Evolutionary conservation across 1,140 invertebrate species (phyloP).

Genomic region (Pollicipes pollicipes): DNA sequence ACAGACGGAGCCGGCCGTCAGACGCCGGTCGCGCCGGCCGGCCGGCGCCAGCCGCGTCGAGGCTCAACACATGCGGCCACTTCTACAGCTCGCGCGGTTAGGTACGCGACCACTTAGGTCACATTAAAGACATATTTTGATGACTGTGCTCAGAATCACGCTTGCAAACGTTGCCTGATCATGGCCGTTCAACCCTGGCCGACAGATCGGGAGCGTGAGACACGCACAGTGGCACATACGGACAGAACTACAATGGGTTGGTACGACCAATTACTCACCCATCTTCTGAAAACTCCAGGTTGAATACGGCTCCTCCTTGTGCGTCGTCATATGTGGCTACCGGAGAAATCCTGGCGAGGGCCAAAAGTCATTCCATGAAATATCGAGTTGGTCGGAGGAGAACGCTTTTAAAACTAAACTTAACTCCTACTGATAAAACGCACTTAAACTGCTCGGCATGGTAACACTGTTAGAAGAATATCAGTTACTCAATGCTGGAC

Average conservation of each 20-base stretch:
- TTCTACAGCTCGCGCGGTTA: background rate
- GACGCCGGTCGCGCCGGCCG: background rate
- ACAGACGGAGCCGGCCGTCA: conserved; percentile 7
- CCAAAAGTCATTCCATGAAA: background rate
- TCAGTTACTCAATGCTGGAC: no score
- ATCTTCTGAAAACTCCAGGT: conserved; percentile 79
- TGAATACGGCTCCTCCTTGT: conserved; percentile 62
- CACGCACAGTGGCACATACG: background rate
- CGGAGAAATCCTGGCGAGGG: background rate
- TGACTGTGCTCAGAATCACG: no score
- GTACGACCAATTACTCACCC: conserved; percentile 39
- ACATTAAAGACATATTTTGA: conserved; percentile 3
- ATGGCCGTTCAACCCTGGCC: background rate
- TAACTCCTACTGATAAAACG: no score
- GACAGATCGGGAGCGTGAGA: background rate
- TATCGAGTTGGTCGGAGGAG: no score
- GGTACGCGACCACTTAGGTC: background rate
- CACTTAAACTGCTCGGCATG: no score
- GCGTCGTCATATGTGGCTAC: conserved; percentile 20
- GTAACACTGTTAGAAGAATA: no score
- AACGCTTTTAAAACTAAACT: no score
- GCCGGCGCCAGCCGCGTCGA: background rate
- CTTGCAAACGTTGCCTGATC: no score
- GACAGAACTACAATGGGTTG: conserved; percentile 5
- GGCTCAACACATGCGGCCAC: background rate